Evolutionary conservation across 1,140 invertebrate species (phyloP).

Genomic region (Centruroides sculpturatus): DNA sequence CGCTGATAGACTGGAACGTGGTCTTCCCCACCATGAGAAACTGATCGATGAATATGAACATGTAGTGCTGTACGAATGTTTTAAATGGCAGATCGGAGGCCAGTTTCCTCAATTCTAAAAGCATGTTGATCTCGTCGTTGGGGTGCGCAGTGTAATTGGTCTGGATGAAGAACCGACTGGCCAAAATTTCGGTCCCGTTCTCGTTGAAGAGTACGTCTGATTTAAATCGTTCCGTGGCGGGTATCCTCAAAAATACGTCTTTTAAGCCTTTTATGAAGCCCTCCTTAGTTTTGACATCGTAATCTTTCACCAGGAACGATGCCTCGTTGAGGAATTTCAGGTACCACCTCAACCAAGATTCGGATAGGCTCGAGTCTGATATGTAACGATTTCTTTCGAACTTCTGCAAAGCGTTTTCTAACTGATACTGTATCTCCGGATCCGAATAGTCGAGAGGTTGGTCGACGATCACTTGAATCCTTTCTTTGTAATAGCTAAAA

Average conservation of each 20-base stretch:
- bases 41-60: slow-evolving; percentile 88
- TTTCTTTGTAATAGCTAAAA: slow-evolving; percentile 77
- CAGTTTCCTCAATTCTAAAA: slow-evolving; percentile 57
- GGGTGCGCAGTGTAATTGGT: slow-evolving; percentile 76
- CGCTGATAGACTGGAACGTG: slow-evolving; percentile 79
- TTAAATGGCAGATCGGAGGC: slow-evolving; percentile 64
- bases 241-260: slow-evolving; percentile 32
- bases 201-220: slow-evolving; percentile 73
- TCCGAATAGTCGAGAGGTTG: slow-evolving; percentile 75
- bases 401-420: slow-evolving; percentile 59
- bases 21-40: slow-evolving; percentile 82
- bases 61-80: slow-evolving; percentile 64
- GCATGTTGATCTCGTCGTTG: slow-evolving; percentile 81
- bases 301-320: slow-evolving; percentile 40
- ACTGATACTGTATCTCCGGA: slow-evolving; percentile 51
- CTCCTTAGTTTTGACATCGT: slow-evolving; percentile 52
- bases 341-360: slow-evolving; percentile 79
- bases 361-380: slow-evolving; percentile 53
- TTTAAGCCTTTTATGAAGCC: slow-evolving; percentile 58
- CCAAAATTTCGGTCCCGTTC: slow-evolving; percentile 53
- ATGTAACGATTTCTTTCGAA: slow-evolving; percentile 70
- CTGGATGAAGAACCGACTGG: slow-evolving; percentile 72
- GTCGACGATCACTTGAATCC: slow-evolving; percentile 69
- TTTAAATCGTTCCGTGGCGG: slow-evolving; percentile 43
- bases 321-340: slow-evolving; percentile 56